Conservation (phyloP, 2,113 vertebrate species). For the Anser brachyrhynchus region DNA sequence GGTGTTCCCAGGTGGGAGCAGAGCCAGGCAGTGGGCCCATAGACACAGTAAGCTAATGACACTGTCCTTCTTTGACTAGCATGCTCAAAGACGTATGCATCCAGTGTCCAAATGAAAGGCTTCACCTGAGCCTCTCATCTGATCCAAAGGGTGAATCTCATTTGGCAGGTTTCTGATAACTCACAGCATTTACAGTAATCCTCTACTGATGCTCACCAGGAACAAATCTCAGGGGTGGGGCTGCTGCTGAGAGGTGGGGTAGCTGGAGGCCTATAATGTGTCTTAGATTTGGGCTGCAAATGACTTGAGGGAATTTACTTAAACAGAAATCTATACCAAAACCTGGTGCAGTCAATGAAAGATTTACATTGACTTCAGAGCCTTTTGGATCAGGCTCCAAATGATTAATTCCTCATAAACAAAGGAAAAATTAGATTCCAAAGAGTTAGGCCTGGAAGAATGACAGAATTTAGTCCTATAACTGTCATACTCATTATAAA, state of each 20-base stretch:
- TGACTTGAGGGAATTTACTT: background rate
- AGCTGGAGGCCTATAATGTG: background rate
- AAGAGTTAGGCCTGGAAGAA: conserved; percentile 32
- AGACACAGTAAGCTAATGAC: background rate
- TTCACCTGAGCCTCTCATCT: background rate
- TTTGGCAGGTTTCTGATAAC: background rate
- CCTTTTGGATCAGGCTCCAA: conserved; percentile 3
- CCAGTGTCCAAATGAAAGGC: background rate
- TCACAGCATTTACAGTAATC: background rate
- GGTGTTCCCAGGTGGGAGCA: background rate
- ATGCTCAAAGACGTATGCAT: background rate
- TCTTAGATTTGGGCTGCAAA: background rate
- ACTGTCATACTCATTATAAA: conserved; percentile 59
- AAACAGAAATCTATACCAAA: background rate
- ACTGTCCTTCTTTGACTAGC: rapidly evolving
- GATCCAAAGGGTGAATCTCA: background rate
- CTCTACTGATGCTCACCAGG: background rate
- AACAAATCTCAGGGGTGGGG: too few species aligned
- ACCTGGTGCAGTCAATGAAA: conserved; percentile 27
- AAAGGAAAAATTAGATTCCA: conserved; percentile 23
- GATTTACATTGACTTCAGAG: background rate
- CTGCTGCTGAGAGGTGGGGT: background rate
- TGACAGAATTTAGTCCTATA: conserved; percentile 41
- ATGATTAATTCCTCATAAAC: conserved; percentile 43
- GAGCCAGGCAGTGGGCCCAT: background rate